Conservation (phyloP, 2,888 invertebrate species). For the Apamea anceps region DNA sequence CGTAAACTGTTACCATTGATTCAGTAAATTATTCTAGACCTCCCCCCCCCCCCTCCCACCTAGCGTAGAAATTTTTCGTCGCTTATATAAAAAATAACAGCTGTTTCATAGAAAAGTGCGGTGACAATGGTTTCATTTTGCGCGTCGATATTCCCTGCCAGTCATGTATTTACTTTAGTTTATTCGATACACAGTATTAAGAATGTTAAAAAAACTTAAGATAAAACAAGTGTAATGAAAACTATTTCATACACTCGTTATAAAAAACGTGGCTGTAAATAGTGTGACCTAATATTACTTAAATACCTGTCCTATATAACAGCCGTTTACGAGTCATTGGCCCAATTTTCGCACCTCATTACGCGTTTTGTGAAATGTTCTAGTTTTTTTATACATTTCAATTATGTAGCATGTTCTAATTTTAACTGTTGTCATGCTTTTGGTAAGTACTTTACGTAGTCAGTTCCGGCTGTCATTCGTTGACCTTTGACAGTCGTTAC, state of each 20-base stretch:
- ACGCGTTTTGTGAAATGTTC: slow-evolving; percentile 7
- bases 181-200: too few relatives aligned
- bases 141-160: too few relatives aligned
- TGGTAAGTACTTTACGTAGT: not conserved
- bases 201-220: too few relatives aligned
- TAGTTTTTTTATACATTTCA: not conserved
- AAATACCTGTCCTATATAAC: slow-evolving; percentile 22
- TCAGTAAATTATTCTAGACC: too few relatives aligned
- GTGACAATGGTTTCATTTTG: too few relatives aligned
- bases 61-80: too few relatives aligned
- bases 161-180: too few relatives aligned
- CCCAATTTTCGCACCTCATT: slow-evolving; percentile 24
- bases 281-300: slow-evolving; percentile 20
- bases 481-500: not conserved
- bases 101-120: too few relatives aligned
- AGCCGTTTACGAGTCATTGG: slow-evolving; percentile 31
- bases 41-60: too few relatives aligned
- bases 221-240: too few relatives aligned
- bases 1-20: too few relatives aligned
- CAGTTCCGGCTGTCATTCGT: not conserved
- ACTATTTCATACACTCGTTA: not conserved
- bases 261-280: slow-evolving; percentile 1
- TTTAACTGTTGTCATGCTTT: not conserved
- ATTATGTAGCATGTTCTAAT: not conserved
- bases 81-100: too few relatives aligned